These are phyloP conservation scores for Eupithecia abbreviata DNA, from an alignment of 2,888 invertebrate species.

Conservation along the genomic window DNA sequence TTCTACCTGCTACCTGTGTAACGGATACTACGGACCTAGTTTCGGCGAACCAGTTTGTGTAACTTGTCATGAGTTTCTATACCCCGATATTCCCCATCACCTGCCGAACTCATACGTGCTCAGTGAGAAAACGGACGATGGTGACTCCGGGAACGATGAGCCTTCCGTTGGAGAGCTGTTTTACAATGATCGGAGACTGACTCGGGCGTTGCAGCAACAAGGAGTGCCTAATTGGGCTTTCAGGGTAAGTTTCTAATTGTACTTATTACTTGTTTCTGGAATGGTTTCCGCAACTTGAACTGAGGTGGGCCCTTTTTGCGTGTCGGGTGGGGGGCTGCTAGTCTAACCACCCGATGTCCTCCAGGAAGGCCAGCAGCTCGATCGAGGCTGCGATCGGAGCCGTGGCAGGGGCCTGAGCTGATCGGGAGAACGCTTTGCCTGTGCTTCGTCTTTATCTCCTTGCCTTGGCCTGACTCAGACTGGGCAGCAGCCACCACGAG, in stretches of 20 bases:
- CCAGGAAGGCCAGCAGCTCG: too few relatives aligned
- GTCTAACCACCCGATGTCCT: too few relatives aligned
- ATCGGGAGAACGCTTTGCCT: too few relatives aligned
- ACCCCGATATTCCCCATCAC: slow-evolving; percentile 88
- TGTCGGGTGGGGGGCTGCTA: too few relatives aligned
- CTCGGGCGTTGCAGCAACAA: slow-evolving; percentile 20
- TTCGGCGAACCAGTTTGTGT: slow-evolving; percentile 96
- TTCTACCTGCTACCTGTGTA: slow-evolving; percentile 90
- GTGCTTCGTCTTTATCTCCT: too few relatives aligned
- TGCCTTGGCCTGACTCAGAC: too few relatives aligned
- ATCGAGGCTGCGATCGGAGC: too few relatives aligned
- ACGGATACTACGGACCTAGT: slow-evolving; percentile 96
- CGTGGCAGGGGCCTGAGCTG: too few relatives aligned
- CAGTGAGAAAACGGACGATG: slow-evolving; percentile 90
- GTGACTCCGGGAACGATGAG: slow-evolving; percentile 97
- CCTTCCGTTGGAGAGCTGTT: slow-evolving; percentile 86
- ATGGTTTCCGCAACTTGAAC: too few relatives aligned
- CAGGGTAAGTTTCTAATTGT: slow-evolving; percentile 11
- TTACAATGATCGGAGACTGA: slow-evolving; percentile 28
- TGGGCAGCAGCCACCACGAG: too few relatives aligned
- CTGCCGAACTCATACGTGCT: slow-evolving; percentile 77
- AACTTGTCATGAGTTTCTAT: slow-evolving; percentile 96
- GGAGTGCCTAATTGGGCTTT: slow-evolving; percentile 29
- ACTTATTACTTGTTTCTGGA: too few relatives aligned
- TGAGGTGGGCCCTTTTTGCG: too few relatives aligned